Evolutionary conservation across 2,888 invertebrate genomes (phyloP), one percentile per base, ranked within the genome.

Genomic region (Lissonota sp.): DNA sequence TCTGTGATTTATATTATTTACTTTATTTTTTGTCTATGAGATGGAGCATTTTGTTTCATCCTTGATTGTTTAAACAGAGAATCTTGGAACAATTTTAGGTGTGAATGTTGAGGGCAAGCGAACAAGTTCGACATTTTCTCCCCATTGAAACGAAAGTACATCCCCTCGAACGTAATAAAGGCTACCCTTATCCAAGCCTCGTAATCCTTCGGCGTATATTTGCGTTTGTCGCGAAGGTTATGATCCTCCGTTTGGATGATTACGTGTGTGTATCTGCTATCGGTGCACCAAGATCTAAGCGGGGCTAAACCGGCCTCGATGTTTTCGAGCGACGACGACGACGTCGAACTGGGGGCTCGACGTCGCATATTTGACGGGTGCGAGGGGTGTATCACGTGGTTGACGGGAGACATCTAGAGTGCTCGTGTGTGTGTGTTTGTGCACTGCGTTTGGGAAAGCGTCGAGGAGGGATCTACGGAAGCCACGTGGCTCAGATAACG

Each of bases 401-500:
- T 88, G 86, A 84, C 86, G 87, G 73, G 76, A 73, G 67, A 66
- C 53, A 26, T 26, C 46, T 16, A n/a, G 46, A 75, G 46, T 57
- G 14, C 39, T 39, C 0, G 14, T 53, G 53, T 5, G 53, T 53
- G 6, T 14, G 53, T 12, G 51, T 51, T 12, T 51, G 51, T 26
- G 53, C 55, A 40, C 49, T 10, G 26, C 4, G 55, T 53, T 6
- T 64, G 69, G 58, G 60, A 55, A 71, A 44, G 73, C 49, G 46
- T 53, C 55, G 37, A 37, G 71, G 74, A 75, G 81, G 75, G 81
- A 63, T 72, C 62, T 51, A 26, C 37, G 10, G 63, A 26, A 84
- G 92, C 91, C 92, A 92, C 92, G 92, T 92, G 92, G 91, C 91
- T 86, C 86, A 90, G 92, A 92, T 92, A 92, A 92, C 90, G 87